Evolutionary conservation across 2,113 vertebrate genomes (phyloP).

Genomic region (Hymenochirus boettgeri): DNA sequence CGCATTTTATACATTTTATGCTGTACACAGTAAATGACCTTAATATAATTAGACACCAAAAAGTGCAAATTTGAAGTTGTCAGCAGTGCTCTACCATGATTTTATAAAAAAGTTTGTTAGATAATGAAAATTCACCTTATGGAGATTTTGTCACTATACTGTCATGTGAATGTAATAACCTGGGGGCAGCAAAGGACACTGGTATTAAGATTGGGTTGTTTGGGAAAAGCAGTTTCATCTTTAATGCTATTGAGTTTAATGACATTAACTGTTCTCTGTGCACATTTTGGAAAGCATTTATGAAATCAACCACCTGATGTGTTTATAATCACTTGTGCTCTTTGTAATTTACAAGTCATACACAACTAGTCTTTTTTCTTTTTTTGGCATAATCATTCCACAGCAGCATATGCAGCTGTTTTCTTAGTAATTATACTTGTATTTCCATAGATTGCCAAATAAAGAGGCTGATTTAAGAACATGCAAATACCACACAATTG

Average conservation of each 20-base stretch:
- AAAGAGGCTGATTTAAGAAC: no score
- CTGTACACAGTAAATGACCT: no score
- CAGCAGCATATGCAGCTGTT: slow-evolving; percentile 29
- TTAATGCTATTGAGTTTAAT: background rate
- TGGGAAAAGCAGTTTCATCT: background rate
- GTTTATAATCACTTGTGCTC: slow-evolving; percentile 18
- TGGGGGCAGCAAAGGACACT: background rate
- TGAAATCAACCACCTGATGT: slow-evolving; percentile 35
- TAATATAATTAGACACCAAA: no score
- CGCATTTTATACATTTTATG: no score
- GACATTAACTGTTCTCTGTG: background rate
- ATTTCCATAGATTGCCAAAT: background rate
- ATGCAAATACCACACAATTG: no score
- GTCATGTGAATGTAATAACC: background rate
- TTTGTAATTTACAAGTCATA: slow-evolving; percentile 16
- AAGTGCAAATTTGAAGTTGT: no score
- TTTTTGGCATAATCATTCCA: slow-evolving; percentile 14
- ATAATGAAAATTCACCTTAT: no score
- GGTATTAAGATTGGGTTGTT: background rate
- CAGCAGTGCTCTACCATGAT: no score
- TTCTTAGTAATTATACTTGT: slow-evolving; percentile 15
- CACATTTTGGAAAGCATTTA: background rate
- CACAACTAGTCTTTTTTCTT: background rate
- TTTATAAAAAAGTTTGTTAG: no score
- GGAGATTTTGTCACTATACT: no score